A percentile compares a stretch with the other conserved stretches of the same genome.
phyloP scores from a whole-genome alignment of 1,140 invertebrate species.

The Tribolium madens region DNA sequence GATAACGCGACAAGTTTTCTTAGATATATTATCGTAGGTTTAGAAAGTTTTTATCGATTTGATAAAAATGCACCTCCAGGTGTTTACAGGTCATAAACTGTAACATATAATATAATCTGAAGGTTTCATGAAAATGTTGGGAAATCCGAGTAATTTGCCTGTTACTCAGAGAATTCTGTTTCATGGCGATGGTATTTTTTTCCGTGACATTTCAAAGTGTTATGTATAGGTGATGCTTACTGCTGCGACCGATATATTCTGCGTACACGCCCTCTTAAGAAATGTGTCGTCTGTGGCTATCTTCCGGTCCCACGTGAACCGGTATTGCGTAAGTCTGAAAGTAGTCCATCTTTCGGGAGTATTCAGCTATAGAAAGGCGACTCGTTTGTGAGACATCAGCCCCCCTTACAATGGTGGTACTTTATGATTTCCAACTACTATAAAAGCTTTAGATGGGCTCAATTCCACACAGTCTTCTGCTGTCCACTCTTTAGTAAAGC shows the following conservation, averaged over 20 bases:
- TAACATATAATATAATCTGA: neutral
- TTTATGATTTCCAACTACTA: conserved; percentile 44
- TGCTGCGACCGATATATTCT: conserved; percentile 5
- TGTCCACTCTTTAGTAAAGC: conserved; percentile 49
- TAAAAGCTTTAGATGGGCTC: conserved; percentile 43
- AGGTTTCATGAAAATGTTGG: conserved; percentile 25
- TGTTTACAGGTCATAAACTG: neutral
- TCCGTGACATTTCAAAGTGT: conserved; percentile 10
- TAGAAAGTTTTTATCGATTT: neutral
- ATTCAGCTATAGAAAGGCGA: conserved; percentile 44
- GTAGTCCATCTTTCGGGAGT: conserved; percentile 51
- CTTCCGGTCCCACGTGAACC: conserved; percentile 40
- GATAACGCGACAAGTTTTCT: neutral
- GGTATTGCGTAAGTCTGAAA: conserved; percentile 46
- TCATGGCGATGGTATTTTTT: neutral
- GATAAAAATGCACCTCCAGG: neutral
- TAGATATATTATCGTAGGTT: neutral
- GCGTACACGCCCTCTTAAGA: conserved; percentile 21
- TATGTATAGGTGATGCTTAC: conserved; percentile 2
- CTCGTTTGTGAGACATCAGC: conserved; percentile 45
- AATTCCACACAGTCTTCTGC: conserved; percentile 57
- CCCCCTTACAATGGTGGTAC: conserved; percentile 33
- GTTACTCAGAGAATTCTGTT: neutral
- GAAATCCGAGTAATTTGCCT: conserved; percentile 5
- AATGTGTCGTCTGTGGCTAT: conserved; percentile 36